Conservation (phyloP, 1,140 invertebrate genomes). For the Drosophila carrolli region DNA sequence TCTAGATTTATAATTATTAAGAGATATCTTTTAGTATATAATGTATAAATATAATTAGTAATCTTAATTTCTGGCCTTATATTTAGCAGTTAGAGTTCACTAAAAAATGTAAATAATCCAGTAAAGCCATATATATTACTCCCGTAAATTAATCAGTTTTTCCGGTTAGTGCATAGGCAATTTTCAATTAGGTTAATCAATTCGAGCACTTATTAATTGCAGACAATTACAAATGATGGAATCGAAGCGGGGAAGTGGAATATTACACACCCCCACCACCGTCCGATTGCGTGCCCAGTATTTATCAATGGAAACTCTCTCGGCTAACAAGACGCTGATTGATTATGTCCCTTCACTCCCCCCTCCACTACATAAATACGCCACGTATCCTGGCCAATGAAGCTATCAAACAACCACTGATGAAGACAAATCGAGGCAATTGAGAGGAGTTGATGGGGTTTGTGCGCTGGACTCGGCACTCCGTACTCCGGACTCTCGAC, state of each 20-base stretch:
- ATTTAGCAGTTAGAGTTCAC: too few species aligned
- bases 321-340: constrained; percentile 66
- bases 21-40: too few species aligned
- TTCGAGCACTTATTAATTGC: constrained; percentile 67
- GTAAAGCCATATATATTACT: background rate
- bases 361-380: background rate
- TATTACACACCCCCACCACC: constrained; percentile 17
- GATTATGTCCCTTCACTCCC: constrained; percentile 50
- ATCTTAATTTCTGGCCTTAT: too few species aligned
- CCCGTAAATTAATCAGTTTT: background rate
- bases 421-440: constrained; percentile 69
- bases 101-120: too few species aligned
- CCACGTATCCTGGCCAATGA: constrained; percentile 68
- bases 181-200: constrained; percentile 47
- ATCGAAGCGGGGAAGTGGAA: constrained; percentile 5
- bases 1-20: too few species aligned
- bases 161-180: background rate
- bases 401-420: constrained; percentile 63
- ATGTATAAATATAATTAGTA: too few species aligned
- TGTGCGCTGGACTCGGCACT: background rate
- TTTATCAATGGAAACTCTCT: constrained; percentile 44
- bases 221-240: constrained; percentile 55
- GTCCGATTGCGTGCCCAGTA: constrained; percentile 38
- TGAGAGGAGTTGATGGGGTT: background rate
- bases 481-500: constrained; percentile 15